Evolutionary conservation across 2,797 vertebrate genomes (phyloP).

Genomic region (Tokudaia muenninki): DNA sequence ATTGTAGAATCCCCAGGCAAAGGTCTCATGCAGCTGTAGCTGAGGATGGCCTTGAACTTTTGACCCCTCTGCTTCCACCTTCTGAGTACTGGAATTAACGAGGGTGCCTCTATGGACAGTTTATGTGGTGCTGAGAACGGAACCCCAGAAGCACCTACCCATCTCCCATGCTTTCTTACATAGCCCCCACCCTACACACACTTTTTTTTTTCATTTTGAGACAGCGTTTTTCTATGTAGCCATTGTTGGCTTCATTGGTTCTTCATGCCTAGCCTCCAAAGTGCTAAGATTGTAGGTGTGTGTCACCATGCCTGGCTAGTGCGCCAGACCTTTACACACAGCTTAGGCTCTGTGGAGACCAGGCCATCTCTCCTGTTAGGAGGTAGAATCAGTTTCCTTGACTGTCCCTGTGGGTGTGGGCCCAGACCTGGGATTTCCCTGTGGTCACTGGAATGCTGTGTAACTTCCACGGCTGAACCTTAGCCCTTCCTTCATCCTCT

Average conservation of each 20-base stretch:
- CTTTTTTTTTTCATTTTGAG: neutral
- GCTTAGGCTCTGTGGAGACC: neutral
- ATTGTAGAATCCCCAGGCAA: neutral
- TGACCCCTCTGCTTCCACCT: neutral
- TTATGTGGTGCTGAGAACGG: neutral
- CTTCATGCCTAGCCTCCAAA: neutral
- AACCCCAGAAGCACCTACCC: too few relatives aligned
- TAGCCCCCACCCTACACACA: too few relatives aligned
- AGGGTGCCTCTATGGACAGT: neutral
- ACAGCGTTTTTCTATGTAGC: neutral
- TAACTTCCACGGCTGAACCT: neutral
- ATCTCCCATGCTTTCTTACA: neutral
- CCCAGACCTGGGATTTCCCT: neutral
- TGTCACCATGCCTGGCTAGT: neutral
- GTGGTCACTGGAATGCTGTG: neutral
- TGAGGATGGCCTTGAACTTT: neutral
- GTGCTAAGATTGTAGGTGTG: neutral
- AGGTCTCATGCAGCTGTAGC: neutral
- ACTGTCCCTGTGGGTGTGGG: neutral
- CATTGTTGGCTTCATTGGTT: neutral
- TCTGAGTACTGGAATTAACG: neutral
- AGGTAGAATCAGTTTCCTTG: neutral
- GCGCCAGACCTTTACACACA: neutral
- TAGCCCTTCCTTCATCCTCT: neutral
- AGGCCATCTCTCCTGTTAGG: neutral